phyloP scores from a whole-genome alignment of 2,797 vertebrate species.

The Channallabes apus region DNA sequence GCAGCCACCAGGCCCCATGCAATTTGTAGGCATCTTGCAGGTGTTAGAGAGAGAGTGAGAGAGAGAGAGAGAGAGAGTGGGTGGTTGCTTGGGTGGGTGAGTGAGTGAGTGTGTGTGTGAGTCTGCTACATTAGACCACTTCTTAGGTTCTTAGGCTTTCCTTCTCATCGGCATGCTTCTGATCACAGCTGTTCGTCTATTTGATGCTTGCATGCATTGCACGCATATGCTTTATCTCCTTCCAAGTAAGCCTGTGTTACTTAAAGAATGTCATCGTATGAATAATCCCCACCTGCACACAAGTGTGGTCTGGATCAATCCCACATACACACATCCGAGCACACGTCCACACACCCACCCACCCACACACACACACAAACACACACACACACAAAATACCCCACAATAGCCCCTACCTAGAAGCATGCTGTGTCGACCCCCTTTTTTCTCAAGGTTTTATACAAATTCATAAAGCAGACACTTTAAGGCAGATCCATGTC shows the following conservation, averaged over 20 bases:
- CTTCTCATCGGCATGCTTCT: conserved; percentile 44
- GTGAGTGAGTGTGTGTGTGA: neutral
- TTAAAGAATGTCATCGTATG: conserved; percentile 43
- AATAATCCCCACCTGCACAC: conserved; percentile 50
- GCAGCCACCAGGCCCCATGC: conserved; percentile 55
- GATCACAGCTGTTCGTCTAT: conserved; percentile 52
- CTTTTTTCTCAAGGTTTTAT: conserved; percentile 19
- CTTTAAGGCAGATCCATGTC: neutral
- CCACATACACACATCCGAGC: conserved; percentile 16
- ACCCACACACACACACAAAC: conserved; percentile 18
- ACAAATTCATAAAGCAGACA: conserved; percentile 32
- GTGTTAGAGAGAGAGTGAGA: conserved; percentile 1
- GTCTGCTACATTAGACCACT: conserved; percentile 31
- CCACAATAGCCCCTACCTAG: conserved; percentile 15
- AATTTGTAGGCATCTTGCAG: conserved; percentile 14
- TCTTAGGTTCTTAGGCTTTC: conserved; percentile 17
- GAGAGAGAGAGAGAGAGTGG: neutral
- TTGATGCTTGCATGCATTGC: conserved; percentile 28
- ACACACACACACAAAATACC: neutral
- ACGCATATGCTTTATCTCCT: conserved; percentile 41
- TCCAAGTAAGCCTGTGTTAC: conserved; percentile 52
- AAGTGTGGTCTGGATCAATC: conserved; percentile 48
- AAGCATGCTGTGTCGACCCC: conserved; percentile 11
- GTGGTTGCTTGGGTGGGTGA: neutral
- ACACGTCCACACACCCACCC: conserved; percentile 11